A percentile compares a stretch with the other conserved stretches of the same genome.
Evolutionary conservation across 30 jellyfish, hydroid and myxozoan species (phyloP).

Genomic region (Thelohanellus kitauei): DNA sequence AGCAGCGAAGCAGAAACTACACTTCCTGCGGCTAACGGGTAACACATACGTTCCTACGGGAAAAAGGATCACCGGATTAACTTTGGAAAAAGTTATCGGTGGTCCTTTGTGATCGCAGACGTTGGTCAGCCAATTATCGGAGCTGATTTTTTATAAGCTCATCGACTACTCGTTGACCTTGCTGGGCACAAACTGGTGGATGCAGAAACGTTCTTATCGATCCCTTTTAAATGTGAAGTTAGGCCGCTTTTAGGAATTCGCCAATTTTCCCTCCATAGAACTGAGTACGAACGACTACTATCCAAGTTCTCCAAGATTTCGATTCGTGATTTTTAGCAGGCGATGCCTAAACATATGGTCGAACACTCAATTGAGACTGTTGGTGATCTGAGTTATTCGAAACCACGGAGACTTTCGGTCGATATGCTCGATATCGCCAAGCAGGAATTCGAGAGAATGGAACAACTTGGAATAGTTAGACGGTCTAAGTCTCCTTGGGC

Average conservation of each 20-base stretch:
- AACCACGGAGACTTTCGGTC: slow-evolving; percentile 19
- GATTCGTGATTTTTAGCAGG: slow-evolving; percentile 5
- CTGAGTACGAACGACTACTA: slow-evolving; percentile 3
- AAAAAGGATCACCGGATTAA: slow-evolving; percentile 1
- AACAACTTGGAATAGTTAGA: slow-evolving; percentile 19
- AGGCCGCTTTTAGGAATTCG: slow-evolving; percentile 1
- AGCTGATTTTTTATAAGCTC: slow-evolving; percentile 9
- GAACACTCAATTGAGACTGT: slow-evolving; percentile 14
- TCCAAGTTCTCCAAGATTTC: slow-evolving; percentile 1
- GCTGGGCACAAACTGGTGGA: slow-evolving; percentile 1
- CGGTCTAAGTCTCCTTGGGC: slow-evolving; percentile 14
- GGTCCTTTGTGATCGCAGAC: slow-evolving; percentile 13
- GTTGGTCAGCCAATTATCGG: slow-evolving; percentile 9
- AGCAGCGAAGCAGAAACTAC: not conserved
- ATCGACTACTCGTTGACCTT: slow-evolving; percentile 4
- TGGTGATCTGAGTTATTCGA: slow-evolving; percentile 10
- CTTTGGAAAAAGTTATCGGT: slow-evolving; percentile 10
- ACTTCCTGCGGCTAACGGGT: slow-evolving; percentile 7
- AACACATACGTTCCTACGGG: slow-evolving; percentile 8
- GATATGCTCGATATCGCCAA: slow-evolving; percentile 9
- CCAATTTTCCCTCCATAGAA: not conserved
- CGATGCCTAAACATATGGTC: slow-evolving; percentile 6
- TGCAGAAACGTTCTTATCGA: slow-evolving; percentile 2
- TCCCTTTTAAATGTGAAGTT: too few species aligned
- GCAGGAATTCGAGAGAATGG: slow-evolving; percentile 13